These are phyloP conservation scores for Kryphioiulus occultus DNA, from an alignment of 2,888 invertebrate species.

Conservation along the genomic window DNA sequence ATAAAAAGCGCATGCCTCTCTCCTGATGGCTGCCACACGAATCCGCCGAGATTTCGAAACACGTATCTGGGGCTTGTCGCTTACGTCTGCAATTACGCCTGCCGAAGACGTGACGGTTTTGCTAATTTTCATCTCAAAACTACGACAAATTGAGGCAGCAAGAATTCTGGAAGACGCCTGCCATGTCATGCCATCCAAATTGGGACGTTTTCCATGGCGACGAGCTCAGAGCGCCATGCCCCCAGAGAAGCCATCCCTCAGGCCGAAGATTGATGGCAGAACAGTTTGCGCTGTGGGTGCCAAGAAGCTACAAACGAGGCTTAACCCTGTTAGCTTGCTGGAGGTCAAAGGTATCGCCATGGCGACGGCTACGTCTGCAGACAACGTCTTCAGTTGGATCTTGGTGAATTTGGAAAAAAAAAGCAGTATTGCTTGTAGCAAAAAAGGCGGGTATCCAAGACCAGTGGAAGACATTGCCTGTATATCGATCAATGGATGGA, in stretches of 20 bases:
- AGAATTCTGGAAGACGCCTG: background rate
- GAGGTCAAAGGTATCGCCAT: background rate
- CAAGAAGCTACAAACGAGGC: background rate
- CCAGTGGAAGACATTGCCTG: too few relatives aligned
- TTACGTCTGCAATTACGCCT: constrained; percentile 6
- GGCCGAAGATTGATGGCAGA: background rate
- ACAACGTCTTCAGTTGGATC: background rate
- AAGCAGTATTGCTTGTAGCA: background rate
- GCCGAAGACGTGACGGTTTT: constrained; percentile 11
- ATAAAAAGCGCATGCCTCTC: background rate
- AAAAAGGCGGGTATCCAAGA: too few relatives aligned
- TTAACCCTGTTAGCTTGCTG: background rate
- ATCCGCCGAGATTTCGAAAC: constrained; percentile 23
- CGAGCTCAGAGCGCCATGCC: background rate
- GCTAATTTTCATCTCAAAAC: constrained; percentile 23
- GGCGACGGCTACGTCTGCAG: background rate
- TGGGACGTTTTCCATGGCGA: background rate
- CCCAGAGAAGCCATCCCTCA: background rate
- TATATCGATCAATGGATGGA: too few relatives aligned
- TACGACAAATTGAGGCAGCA: background rate
- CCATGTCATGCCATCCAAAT: background rate
- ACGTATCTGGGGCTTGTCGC: background rate
- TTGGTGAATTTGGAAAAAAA: background rate
- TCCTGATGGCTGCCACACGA: background rate
- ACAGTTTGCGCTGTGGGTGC: too few relatives aligned